Evolutionary conservation across 2,113 vertebrate genomes (phyloP).

Genomic region (Epinephelus fuscoguttatus): DNA sequence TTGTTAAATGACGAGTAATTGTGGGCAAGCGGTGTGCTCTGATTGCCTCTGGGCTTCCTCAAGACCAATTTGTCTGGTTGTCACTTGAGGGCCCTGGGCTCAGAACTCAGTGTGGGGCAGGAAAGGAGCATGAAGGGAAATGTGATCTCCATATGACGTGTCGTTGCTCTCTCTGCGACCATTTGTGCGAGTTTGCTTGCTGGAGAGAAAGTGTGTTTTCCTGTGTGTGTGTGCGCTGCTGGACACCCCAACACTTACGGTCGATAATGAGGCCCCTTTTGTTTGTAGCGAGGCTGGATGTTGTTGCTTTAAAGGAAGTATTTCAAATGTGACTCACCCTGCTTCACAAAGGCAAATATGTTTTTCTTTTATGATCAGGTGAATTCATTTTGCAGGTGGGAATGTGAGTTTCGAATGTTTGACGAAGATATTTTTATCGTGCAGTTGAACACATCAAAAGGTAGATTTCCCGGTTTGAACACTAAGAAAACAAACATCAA

Average conservation of each 20-base stretch:
- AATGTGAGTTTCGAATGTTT: not conserved
- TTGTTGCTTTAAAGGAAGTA: not conserved
- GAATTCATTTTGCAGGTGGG: not conserved
- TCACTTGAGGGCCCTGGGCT: constrained; percentile 54
- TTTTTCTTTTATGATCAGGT: not conserved
- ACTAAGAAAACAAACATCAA: not conserved
- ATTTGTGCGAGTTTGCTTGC: constrained; percentile 20
- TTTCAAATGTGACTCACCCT: constrained; percentile 12
- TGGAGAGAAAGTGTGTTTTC: constrained; percentile 10
- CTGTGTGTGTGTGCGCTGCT: constrained; percentile 4
- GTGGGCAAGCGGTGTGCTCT: constrained; percentile 59
- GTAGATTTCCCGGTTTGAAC: not conserved
- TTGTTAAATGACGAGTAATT: constrained; percentile 73
- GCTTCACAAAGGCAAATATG: not conserved
- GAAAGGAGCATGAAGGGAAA: constrained; percentile 45
- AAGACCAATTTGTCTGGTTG: constrained; percentile 69
- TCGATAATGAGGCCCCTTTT: constrained; percentile 42
- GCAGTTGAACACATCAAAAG: not conserved
- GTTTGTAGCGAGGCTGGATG: not conserved
- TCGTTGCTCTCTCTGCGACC: constrained; percentile 28
- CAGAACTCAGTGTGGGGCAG: constrained; percentile 34
- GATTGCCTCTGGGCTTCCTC: constrained; percentile 73
- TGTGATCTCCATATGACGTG: constrained; percentile 40
- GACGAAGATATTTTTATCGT: not conserved
- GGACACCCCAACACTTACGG: constrained; percentile 24